Conservation (phyloP, 2,113 vertebrate species). For the Xenopus laevis region DNA sequence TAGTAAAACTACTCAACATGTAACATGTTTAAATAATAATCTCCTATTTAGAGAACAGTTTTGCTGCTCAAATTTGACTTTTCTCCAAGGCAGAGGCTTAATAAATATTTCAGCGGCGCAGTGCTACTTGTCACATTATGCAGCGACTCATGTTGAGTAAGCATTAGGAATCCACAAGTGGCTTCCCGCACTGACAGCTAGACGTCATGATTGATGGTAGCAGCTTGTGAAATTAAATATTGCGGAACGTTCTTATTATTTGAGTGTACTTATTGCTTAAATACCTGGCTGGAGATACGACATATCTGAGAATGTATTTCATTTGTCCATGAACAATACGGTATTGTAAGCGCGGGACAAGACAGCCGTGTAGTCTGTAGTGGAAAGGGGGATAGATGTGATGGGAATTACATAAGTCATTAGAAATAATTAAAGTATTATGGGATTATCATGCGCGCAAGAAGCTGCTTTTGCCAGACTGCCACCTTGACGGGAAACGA, state of each 20-base stretch:
- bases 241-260: neutral
- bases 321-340: neutral
- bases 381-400: neutral
- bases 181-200: neutral
- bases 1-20: no score
- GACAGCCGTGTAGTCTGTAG: neutral
- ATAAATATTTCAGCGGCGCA: neutral
- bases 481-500: no score
- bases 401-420: neutral
- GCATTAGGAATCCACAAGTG: conserved; percentile 5
- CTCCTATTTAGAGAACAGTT: no score
- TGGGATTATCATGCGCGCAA: neutral
- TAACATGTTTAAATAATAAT: no score
- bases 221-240: neutral
- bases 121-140: neutral
- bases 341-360: no score
- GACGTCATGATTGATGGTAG: conserved; percentile 3
- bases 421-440: no score
- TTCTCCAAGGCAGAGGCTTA: neutral
- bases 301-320: neutral
- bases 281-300: no score
- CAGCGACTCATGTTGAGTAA: neutral
- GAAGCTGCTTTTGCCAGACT: neutral
- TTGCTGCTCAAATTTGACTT: neutral
- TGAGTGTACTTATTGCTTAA: neutral